These are phyloP conservation scores for Graptemys geographica DNA, from an alignment of 2,797 vertebrate genomes.

Conservation along the genomic window DNA sequence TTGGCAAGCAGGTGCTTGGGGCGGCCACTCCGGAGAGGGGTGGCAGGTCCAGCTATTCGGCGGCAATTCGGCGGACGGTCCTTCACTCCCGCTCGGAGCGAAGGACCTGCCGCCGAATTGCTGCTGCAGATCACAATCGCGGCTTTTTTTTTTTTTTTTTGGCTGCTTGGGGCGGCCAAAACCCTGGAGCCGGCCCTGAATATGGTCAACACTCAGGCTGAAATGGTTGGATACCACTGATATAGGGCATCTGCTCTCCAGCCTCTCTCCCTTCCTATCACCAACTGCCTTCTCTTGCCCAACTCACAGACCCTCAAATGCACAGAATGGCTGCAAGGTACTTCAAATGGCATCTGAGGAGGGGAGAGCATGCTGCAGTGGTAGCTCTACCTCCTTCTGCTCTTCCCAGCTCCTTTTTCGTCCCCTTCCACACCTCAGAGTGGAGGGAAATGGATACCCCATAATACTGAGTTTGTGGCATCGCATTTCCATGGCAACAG, in stretches of 20 bases:
- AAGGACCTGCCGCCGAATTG: no score
- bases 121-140: no score
- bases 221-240: not conserved
- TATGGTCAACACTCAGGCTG: not conserved
- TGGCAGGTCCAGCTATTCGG: no score
- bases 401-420: not conserved
- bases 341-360: not conserved
- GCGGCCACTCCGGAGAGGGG: no score
- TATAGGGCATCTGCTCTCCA: not conserved
- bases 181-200: not conserved
- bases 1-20: no score
- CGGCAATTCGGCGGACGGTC: no score
- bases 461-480: not conserved
- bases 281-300: not conserved
- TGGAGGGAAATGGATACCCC: not conserved
- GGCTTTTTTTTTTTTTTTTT: no score
- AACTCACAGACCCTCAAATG: fast-evolving
- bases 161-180: no score
- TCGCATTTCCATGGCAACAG: not conserved
- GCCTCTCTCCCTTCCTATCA: not conserved
- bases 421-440: not conserved
- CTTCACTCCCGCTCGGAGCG: no score
- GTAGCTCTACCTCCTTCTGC: not conserved
- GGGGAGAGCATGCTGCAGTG: not conserved
- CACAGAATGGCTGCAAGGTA: not conserved